Evolutionary conservation across 2,797 vertebrate species (phyloP), one percentile per base, ranked within the genome.

Genomic region (Taeniopygia guttata): DNA sequence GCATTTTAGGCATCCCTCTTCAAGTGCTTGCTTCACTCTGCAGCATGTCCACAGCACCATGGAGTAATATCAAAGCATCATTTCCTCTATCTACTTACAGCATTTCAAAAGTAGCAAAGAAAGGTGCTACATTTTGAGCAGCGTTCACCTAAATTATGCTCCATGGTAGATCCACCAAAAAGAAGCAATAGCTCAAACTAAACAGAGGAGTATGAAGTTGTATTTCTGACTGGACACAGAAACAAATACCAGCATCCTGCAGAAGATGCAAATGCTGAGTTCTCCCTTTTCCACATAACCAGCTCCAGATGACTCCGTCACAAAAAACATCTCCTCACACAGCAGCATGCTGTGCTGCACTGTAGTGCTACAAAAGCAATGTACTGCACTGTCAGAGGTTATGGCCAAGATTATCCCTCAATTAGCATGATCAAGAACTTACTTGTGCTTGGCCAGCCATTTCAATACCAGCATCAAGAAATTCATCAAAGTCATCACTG

Each of bases 371-470:
- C 32, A 43, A 8, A 43, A 84, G 16, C 27, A 68, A n/a, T 26
- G 45, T 3, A 30, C 16, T 27, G 15, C 81, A 32, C 42, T 72
- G 52, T 19, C 42, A 66, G 40, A 45, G 22, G 18, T 5, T 23
- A 13, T 12, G 13, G 19, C 43, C 46, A 64, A n/a, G 27, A 75
- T 13, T 40, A 75, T 5, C 20, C 60, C 51, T 19, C 48, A 36
- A 2, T 17, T 10, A 63, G 27, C 38, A 69, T 4, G 4, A 49
- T 14, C 27, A 51, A 60, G 89, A 85, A 95, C 95, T 56, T 96
- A 99, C 99, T 97, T 99, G 99, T 38, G 99, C 99, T 96, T 99
- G 99, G 89, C 99, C 99, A 34, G 99, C 99, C 99, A 99, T 99
- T 98, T 99, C 99, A 86, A 99, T 98, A 77, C 99, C 99, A 59